Percentiles rank a stretch among this genome's conserved stretches.
Conservation (phyloP, 92 coral and sea anemone species). For the Parazoanthus atlanticus region DNA sequence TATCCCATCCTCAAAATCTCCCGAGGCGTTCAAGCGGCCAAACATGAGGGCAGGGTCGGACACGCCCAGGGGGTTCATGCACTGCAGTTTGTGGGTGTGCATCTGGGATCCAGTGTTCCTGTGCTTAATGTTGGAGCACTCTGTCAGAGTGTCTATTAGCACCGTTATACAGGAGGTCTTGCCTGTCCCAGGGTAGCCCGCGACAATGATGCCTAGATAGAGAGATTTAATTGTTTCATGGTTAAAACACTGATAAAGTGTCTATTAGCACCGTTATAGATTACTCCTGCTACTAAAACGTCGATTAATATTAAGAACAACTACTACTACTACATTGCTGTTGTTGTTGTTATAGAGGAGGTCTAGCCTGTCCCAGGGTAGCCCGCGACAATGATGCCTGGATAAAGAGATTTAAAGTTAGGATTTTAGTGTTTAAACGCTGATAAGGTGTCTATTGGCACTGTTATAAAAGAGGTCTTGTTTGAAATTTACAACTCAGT, state of each 20-base stretch:
- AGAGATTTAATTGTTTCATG: neutral
- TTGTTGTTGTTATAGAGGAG: constrained; percentile 80
- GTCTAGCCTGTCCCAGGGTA: constrained; percentile 92
- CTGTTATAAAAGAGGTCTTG: neutral
- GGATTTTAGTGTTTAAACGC: too few species aligned
- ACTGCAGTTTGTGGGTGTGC: constrained; percentile 92
- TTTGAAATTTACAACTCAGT: too few species aligned
- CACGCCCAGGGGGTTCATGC: constrained; percentile 89
- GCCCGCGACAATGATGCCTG: constrained; percentile 94
- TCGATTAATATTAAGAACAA: too few species aligned
- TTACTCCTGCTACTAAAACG: too few species aligned
- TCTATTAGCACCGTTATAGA: constrained; percentile 75
- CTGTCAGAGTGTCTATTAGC: constrained; percentile 85
- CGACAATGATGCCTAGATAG: constrained; percentile 82
- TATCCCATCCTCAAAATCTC: constrained; percentile 93
- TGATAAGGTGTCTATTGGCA: neutral
- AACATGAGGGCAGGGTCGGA: constrained; percentile 95
- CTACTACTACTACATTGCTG: too few species aligned
- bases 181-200: constrained; percentile 93
- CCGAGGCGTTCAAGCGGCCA: constrained; percentile 80
- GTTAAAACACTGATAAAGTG: constrained; percentile 57
- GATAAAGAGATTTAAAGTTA: neutral
- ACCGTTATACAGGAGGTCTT: constrained; percentile 94
- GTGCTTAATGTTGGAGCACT: constrained; percentile 88
- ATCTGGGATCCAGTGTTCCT: constrained; percentile 93